phyloP scores from a whole-genome alignment of 1,140 invertebrate species.

The Cardiocondyla obscurior region DNA sequence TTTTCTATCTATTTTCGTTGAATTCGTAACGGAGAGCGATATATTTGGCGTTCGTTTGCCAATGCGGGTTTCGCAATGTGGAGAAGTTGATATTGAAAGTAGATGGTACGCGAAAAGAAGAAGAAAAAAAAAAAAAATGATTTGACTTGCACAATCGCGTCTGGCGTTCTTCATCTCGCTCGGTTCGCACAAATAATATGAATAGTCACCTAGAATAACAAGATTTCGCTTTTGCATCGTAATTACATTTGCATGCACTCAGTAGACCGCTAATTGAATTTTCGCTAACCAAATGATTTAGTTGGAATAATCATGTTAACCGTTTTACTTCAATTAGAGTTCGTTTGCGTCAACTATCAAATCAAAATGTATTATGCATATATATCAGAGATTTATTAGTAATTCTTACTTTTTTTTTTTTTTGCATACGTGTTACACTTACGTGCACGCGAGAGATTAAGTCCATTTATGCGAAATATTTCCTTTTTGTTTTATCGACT shows the following conservation, averaged over 20 bases:
- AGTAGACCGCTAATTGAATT: constrained; percentile 46
- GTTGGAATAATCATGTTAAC: constrained; percentile 44
- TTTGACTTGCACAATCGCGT: neutral
- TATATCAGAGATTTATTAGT: neutral
- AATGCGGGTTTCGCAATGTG: neutral
- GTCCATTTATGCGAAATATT: neutral
- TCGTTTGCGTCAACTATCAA: constrained; percentile 48
- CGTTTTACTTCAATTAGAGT: constrained; percentile 46
- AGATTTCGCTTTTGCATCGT: constrained; percentile 32
- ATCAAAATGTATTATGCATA: neutral
- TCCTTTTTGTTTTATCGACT: neutral
- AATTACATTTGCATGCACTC: constrained; percentile 40
- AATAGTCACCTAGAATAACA: constrained; percentile 53
- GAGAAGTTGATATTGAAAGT: neutral
- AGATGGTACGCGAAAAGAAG: neutral
- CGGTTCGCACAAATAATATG: constrained; percentile 35
- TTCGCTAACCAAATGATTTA: constrained; percentile 49
- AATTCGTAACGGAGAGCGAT: neutral
- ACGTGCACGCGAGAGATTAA: neutral
- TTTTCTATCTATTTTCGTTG: neutral
- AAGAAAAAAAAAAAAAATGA: neutral
- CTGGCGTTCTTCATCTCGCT: neutral
- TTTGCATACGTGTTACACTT: neutral
- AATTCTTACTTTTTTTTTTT: neutral
- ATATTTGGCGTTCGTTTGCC: neutral